Conservation (phyloP, 2,888 invertebrate genomes). For the Callosobruchus maculatus region DNA sequence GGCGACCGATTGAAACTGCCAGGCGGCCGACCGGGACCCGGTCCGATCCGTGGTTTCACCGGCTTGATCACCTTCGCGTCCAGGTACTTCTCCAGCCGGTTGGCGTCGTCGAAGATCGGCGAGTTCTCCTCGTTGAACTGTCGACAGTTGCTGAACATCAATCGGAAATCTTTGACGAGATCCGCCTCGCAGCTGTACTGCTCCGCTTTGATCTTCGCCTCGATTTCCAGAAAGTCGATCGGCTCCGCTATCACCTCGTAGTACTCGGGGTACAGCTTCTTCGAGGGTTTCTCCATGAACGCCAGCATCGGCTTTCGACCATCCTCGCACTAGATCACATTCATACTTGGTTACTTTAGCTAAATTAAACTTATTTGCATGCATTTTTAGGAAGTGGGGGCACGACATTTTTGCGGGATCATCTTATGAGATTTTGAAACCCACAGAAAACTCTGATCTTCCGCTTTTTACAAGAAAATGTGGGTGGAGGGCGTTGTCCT, state of each 20-base stretch:
- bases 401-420: too few species aligned
- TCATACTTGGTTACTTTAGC: too few species aligned
- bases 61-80: constrained; percentile 73
- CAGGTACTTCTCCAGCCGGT: constrained; percentile 78
- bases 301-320: constrained; percentile 84
- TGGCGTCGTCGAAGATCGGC: constrained; percentile 92
- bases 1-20: constrained; percentile 12
- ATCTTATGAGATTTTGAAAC: too few species aligned
- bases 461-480: too few species aligned
- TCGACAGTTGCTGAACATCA: constrained; percentile 98
- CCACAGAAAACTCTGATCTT: too few species aligned
- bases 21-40: not conserved
- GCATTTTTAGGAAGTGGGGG: too few species aligned
- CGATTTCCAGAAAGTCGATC: constrained; percentile 92
- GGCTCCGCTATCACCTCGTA: constrained; percentile 92
- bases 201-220: constrained; percentile 81
- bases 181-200: constrained; percentile 83
- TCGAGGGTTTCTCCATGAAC: constrained; percentile 96
- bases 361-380: too few species aligned
- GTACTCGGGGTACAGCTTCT: constrained; percentile 92
- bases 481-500: too few species aligned
- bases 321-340: constrained; percentile 57
- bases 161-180: constrained; percentile 76
- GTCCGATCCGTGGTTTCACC: not conserved
- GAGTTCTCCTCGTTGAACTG: constrained; percentile 97